Evolutionary conservation across 1,140 invertebrate genomes (phyloP), one percentile per base, ranked within the genome.

Genomic region (Prorops nasuta): DNA sequence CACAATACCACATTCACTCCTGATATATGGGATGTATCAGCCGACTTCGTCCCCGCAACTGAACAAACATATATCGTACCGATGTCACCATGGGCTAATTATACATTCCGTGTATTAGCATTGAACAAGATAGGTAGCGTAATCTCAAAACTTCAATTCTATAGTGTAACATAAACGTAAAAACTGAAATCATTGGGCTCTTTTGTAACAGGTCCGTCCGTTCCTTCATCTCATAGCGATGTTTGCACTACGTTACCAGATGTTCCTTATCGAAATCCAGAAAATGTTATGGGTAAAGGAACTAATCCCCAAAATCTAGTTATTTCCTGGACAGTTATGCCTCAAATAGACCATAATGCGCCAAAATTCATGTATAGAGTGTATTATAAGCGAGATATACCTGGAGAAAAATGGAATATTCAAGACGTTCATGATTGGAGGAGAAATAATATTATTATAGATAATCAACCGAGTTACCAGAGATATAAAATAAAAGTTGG

Each of bases 321-420:
- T 17, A 96, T 99, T 62, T 84, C 85, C 3, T 99, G 96, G 96
- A 95, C 92, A 28, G 87, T 89, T 56, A 97, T 99, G 94, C 89
- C 94, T 0, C 86, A 94, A 76, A 93, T 98, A 62, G 93, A 98
- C 57, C 96, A 98, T 72, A 96, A 98, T 80, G 96, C 88, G 0
- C 91, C 91, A 0, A 86, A 86, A 38, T 97, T 99, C 75, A 86
- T 88, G 63, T 99, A 99, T 71, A 82, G 88, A 52, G 87, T 99
- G 3, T 90, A 85, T 50, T 97, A 91, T 81, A 88, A 87, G 63
- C 81, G 87, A 44, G 87, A 95, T 66, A 87, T 90, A 51, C 81
- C 85, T 0, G 88, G 87, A 7, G 82, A 84, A 64, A 65, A 80
- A 15, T 96, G 90, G 86, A 82, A 80, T 16, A 70, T 68, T 14